A percentile compares a stretch with the other conserved stretches of the same genome.
phyloP scores from a whole-genome alignment of 2,888 invertebrate species.

The Glyphotaelius pellucidus region DNA sequence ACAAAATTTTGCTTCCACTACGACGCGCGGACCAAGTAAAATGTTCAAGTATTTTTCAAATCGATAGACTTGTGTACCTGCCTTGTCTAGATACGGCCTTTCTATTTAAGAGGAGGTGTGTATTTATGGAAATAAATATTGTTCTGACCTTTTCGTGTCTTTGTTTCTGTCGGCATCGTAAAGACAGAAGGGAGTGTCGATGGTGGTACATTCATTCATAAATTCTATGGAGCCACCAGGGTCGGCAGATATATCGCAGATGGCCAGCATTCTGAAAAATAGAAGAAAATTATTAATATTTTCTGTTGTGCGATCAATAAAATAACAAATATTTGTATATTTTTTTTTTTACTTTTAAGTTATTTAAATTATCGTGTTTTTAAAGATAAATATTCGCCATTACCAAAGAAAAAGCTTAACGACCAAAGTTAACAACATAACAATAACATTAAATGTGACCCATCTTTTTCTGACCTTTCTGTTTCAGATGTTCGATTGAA shows the following conservation, averaged over 20 bases:
- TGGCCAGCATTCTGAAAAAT: conserved; percentile 86
- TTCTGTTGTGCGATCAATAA: neutral
- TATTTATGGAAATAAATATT: neutral
- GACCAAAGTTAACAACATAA: too few species aligned
- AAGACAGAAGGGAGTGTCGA: conserved; percentile 99
- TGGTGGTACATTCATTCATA: conserved; percentile 99
- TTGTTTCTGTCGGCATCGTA: conserved; percentile 99
- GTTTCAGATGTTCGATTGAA: too few species aligned
- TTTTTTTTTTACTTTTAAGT: too few species aligned
- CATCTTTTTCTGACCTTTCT: too few species aligned
- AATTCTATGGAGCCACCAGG: conserved; percentile 99
- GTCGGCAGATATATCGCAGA: conserved; percentile 99
- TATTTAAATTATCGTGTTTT: too few species aligned
- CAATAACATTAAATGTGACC: too few species aligned
- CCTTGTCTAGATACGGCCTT: too few species aligned
- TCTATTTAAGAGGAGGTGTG: neutral
- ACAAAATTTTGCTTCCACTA: neutral
- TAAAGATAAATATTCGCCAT: too few species aligned
- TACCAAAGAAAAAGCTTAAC: too few species aligned
- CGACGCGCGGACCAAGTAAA: neutral
- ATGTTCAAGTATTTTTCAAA: neutral
- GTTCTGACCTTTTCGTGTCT: conserved; percentile 88
- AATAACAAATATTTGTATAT: neutral
- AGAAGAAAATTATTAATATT: neutral
- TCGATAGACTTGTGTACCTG: neutral